Conservation (phyloP, 2,113 vertebrate species). For the Anarhynchus alexandrinus region DNA sequence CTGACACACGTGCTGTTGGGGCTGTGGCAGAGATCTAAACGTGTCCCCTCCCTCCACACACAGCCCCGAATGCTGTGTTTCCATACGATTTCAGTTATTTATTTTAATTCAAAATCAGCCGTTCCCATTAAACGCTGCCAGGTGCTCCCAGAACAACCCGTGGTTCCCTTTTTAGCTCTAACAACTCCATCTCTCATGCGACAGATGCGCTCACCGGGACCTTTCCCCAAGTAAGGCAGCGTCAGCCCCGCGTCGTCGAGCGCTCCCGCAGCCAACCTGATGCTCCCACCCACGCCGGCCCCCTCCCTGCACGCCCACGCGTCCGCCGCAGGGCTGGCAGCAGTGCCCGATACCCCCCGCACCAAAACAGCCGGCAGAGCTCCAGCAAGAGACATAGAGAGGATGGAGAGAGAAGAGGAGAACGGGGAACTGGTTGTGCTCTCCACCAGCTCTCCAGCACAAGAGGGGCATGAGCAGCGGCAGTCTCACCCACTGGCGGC, state of each 20-base stretch:
- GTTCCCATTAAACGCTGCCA: neutral
- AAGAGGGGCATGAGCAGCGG: fast-evolving
- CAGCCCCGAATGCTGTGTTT: neutral
- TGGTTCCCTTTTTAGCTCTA: constrained; percentile 5
- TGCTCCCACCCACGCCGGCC: neutral
- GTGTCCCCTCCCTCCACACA: neutral
- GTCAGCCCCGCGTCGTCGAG: neutral
- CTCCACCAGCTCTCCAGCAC: neutral
- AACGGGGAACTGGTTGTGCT: neutral
- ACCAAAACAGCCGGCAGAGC: neutral
- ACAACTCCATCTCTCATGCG: neutral
- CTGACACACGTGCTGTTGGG: neutral
- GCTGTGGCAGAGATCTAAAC: neutral
- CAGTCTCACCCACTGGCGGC: fast-evolving
- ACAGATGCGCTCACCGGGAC: constrained; percentile 19
- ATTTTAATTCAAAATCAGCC: fast-evolving
- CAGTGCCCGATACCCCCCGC: neutral
- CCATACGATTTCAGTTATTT: fast-evolving
- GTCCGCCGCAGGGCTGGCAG: neutral
- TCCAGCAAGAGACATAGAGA: neutral
- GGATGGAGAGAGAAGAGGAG: neutral
- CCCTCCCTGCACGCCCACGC: neutral
- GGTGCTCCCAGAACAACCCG: constrained; percentile 21
- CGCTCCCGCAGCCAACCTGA: neutral
- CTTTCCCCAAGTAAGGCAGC: constrained; percentile 8